A percentile compares a stretch with the other conserved stretches of the same genome.
Evolutionary conservation across 2,113 vertebrate genomes (phyloP).

Genomic region (Pterocles burchelli): DNA sequence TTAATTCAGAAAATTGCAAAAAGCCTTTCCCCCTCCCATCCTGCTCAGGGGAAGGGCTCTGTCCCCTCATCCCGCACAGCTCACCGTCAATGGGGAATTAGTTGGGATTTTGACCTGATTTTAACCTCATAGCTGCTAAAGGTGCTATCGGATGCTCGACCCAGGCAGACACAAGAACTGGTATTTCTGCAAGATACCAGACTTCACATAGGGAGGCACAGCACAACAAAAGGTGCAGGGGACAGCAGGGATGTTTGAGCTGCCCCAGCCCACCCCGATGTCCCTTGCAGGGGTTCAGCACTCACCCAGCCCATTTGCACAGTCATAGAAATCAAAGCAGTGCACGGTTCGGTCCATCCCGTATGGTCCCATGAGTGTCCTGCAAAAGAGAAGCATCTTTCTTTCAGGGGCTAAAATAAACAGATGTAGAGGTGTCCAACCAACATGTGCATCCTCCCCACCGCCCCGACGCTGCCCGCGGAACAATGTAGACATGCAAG

Average conservation of each 20-base stretch:
- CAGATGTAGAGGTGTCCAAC: background rate
- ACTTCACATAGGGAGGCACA: background rate
- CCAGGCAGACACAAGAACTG: background rate
- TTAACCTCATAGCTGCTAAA: background rate
- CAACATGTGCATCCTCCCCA: background rate
- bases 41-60: background rate
- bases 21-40: rapidly evolving
- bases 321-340: conserved; percentile 87
- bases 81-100: background rate
- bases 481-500: rapidly evolving
- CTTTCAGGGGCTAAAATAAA: rapidly evolving
- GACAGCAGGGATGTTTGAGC: rapidly evolving
- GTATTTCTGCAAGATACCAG: background rate
- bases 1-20: background rate
- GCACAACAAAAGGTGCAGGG: rapidly evolving
- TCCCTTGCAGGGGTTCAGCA: background rate
- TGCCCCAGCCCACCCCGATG: background rate
- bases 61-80: background rate
- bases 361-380: conserved; percentile 91
- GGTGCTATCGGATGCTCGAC: rapidly evolving
- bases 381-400: conserved; percentile 30
- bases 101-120: background rate
- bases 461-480: rapidly evolving
- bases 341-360: conserved; percentile 85
- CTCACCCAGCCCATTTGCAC: conserved; percentile 88